phyloP scores from a whole-genome alignment of 2,113 vertebrate species.

The Ictalurus furcatus region DNA sequence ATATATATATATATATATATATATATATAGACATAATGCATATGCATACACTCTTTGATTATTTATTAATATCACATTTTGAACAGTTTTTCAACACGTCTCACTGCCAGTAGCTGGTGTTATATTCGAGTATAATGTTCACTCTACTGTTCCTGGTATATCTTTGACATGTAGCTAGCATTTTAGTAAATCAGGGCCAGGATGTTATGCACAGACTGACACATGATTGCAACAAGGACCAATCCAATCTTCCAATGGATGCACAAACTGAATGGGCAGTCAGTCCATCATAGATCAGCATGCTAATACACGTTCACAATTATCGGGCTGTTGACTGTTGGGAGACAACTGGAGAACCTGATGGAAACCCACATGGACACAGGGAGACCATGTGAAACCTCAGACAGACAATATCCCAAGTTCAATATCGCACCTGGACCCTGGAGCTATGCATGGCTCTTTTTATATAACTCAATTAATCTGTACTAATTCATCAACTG shows the following conservation, averaged over 20 bases:
- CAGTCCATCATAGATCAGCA: not conserved
- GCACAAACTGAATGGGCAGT: not conserved
- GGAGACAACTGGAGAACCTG: not conserved
- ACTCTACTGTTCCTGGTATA: not conserved
- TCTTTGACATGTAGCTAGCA: not conserved
- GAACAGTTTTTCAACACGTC: too few species aligned
- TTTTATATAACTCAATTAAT: not conserved
- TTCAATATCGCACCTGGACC: not conserved
- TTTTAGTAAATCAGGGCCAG: not conserved
- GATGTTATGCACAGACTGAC: not conserved
- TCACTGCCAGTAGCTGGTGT: not conserved
- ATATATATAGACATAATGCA: not conserved
- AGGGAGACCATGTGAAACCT: not conserved
- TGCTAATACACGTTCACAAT: not conserved
- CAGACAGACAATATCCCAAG: not conserved
- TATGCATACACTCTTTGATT: not conserved
- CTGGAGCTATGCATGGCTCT: not conserved
- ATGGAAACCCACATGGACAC: not conserved
- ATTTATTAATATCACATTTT: not conserved
- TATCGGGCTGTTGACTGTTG: not conserved
- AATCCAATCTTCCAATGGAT: not conserved
- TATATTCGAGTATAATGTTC: not conserved
- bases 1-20: too few species aligned
- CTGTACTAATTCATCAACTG: not conserved
- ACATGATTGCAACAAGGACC: not conserved